A percentile compares a stretch with the other conserved stretches of the same genome.
Conservation (phyloP, 2,888 invertebrate species). For the Temnothorax unifasciatus region DNA sequence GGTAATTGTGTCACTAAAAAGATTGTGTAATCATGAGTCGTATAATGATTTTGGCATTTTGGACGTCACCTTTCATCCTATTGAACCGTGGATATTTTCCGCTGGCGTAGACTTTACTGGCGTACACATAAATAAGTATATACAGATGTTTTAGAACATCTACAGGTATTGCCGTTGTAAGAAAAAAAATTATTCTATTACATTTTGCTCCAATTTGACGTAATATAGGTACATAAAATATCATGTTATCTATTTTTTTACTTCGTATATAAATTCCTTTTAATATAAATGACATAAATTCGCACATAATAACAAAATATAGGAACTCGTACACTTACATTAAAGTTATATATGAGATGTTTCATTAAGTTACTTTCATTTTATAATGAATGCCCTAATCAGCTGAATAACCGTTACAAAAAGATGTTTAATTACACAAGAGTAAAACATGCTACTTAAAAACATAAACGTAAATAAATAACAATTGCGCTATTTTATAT, state of each 20-base stretch:
- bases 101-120: too few species aligned
- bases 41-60: too few species aligned
- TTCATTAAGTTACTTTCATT: slow-evolving; percentile 51
- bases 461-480: slow-evolving; percentile 29
- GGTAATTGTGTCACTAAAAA: too few species aligned
- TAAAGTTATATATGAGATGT: slow-evolving; percentile 55
- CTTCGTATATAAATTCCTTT: slow-evolving; percentile 21
- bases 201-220: neutral
- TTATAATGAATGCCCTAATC: slow-evolving; percentile 64
- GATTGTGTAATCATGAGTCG: too few species aligned
- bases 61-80: too few species aligned
- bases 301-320: slow-evolving; percentile 63
- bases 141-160: too few species aligned
- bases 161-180: too few species aligned
- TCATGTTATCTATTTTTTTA: slow-evolving; percentile 29
- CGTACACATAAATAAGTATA: too few species aligned
- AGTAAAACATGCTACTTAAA: neutral
- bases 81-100: too few species aligned
- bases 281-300: slow-evolving; percentile 43
- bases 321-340: slow-evolving; percentile 73
- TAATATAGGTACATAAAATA: slow-evolving; percentile 33
- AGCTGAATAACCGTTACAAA: slow-evolving; percentile 49
- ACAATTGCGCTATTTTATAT: slow-evolving; percentile 19
- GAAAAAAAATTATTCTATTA: too few species aligned
- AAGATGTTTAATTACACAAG: neutral